Base-by-base conservation (phyloP, 2,888 invertebrate species). In the Notocelia uddmanniana region DNA sequence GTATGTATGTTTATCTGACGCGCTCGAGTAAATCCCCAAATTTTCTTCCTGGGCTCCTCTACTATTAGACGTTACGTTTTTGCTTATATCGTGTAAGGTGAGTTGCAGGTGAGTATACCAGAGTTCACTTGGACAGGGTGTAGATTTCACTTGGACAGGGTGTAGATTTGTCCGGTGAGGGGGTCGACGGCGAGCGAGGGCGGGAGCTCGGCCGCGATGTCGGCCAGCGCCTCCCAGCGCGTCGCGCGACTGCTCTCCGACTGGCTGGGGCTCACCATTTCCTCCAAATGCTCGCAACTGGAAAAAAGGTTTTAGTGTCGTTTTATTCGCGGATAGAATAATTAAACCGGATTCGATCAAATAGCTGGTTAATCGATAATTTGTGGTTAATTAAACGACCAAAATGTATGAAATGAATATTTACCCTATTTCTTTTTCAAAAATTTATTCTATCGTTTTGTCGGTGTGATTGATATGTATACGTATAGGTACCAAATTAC, bases 211-310 rank as follows among this genome's bases (percentile, higher is more conserved):
- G 95, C 91, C 37, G 95, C 95, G 72, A 95, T 94, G 83, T 95
- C 95, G 0, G 95, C 95, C 21, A 95, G 92, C 55, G 95, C 94
- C 81, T 95, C 95, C 95, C 95, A 95, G 45, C 94, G 91, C 15
- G 95, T 95, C 50, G 94, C 94, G 59, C 91, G 89, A 76, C 94
- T 94, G 78, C 87, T 86, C 60, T 88, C 87, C 0, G 93, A 93
- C 74, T 88, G 89, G 66, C 84, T 88, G 21, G 91, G 91, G 73
- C 92, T 91, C 18, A 59, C 64, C 19, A 68, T 66, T 37, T 50
- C 67, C 41, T 59, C 62, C 13, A 62, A 63, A 11, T 52, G 73
- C 18, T 63, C 57, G 13, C 58, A 52, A 21, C 68, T 71, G 71
- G 18, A 67, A 67, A 59, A 37, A 8, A 1, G 6, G 21, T 15